Evolutionary conservation across 2,888 invertebrate genomes (phyloP).

Genomic region (Ditula angustiorana): DNA sequence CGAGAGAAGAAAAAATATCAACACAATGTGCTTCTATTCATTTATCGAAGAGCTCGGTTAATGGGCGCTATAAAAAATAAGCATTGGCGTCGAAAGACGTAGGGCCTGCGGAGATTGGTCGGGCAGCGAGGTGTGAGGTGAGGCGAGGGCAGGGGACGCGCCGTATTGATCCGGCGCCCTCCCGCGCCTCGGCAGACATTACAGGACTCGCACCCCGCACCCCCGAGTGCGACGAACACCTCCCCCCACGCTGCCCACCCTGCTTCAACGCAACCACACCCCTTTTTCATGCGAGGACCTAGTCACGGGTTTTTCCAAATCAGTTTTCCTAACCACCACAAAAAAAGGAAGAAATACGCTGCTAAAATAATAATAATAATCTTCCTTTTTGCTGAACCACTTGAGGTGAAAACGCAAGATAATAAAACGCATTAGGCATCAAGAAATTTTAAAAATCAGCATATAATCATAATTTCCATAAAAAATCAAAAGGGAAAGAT

Average conservation of each 20-base stretch:
- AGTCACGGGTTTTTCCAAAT: slow-evolving; percentile 84
- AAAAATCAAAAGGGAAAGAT: slow-evolving; percentile 13
- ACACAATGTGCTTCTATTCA: slow-evolving; percentile 78
- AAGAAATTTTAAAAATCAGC: slow-evolving; percentile 14
- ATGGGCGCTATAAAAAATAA: slow-evolving; percentile 82
- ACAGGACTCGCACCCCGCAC: slow-evolving; percentile 71
- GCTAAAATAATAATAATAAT: slow-evolving; percentile 48
- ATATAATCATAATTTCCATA: slow-evolving; percentile 12
- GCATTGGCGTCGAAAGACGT: slow-evolving; percentile 83
- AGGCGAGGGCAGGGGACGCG: slow-evolving; percentile 69
- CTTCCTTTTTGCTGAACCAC: too few relatives aligned
- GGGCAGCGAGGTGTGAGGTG: slow-evolving; percentile 57
- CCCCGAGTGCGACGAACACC: slow-evolving; percentile 63
- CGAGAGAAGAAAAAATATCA: slow-evolving; percentile 53
- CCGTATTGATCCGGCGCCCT: slow-evolving; percentile 73
- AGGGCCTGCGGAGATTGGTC: slow-evolving; percentile 81
- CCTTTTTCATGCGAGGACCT: slow-evolving; percentile 75
- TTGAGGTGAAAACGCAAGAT: not conserved
- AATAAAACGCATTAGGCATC: slow-evolving; percentile 42
- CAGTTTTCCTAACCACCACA: slow-evolving; percentile 71
- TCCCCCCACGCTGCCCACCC: slow-evolving; percentile 59
- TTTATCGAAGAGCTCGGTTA: slow-evolving; percentile 80
- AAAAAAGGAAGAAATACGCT: slow-evolving; percentile 55
- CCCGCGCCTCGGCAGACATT: slow-evolving; percentile 67
- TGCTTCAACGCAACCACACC: slow-evolving; percentile 79